These are phyloP conservation scores for Avahi laniger DNA, from an alignment of 2,797 vertebrate genomes.

Conservation along the genomic window DNA sequence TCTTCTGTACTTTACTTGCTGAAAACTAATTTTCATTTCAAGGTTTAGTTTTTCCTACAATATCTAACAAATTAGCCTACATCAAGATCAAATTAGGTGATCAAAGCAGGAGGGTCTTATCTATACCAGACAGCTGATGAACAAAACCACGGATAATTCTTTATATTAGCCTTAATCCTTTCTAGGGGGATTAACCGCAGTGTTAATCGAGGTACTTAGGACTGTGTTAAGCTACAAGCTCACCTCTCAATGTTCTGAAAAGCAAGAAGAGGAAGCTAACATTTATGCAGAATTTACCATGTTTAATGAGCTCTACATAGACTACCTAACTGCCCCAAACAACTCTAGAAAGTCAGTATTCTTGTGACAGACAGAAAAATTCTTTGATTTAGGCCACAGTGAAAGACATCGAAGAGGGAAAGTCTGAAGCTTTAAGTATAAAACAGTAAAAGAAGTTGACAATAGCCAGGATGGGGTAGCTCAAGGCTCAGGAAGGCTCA, in stretches of 20 bases:
- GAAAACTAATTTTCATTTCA: not conserved
- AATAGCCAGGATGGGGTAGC: not conserved
- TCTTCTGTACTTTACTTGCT: not conserved
- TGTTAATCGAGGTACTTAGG: not conserved
- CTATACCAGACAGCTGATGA: not conserved
- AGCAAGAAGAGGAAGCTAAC: not conserved
- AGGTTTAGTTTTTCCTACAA: not conserved
- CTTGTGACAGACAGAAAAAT: not conserved
- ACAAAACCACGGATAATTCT: not conserved
- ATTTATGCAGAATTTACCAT: not conserved
- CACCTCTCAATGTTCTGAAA: not conserved
- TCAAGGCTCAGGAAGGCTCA: not conserved
- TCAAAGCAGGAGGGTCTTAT: not conserved
- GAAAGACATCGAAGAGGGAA: not conserved
- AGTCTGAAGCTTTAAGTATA: not conserved
- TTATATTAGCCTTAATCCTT: not conserved
- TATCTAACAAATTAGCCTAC: not conserved
- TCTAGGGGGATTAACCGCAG: not conserved
- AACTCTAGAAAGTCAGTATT: accelerated
- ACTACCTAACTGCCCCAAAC: not conserved
- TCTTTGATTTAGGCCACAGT: not conserved
- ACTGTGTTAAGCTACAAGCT: not conserved
- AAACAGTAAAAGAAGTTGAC: not conserved
- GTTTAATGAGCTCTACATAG: not conserved
- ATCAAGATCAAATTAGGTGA: not conserved